Evolutionary conservation across 2,888 invertebrate species (phyloP).

Genomic region (Desoria tigrina): DNA sequence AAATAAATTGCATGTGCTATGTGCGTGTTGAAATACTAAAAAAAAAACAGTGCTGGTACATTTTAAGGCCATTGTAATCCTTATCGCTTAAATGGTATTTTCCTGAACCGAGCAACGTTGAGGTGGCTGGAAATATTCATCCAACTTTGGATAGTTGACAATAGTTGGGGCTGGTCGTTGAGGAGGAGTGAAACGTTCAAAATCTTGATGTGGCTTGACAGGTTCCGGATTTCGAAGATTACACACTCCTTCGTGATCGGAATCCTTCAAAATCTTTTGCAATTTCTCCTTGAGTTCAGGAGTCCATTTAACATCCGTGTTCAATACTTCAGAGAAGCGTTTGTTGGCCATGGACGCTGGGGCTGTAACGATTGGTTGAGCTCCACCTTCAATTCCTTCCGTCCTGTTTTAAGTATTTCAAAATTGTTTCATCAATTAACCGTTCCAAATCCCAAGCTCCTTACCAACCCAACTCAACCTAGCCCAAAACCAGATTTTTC

Average conservation of each 20-base stretch:
- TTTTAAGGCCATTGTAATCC: slow-evolving; percentile 2
- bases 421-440: not conserved
- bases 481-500: too few species aligned
- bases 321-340: slow-evolving; percentile 36
- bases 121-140: slow-evolving; percentile 27
- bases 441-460: too few species aligned
- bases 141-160: slow-evolving; percentile 33
- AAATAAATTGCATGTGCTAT: slow-evolving; percentile 11
- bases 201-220: slow-evolving; percentile 1
- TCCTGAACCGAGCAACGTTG: slow-evolving; percentile 26
- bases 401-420: slow-evolving; percentile 22
- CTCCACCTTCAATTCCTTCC: slow-evolving; percentile 35
- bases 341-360: slow-evolving; percentile 42
- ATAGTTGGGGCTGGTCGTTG: slow-evolving; percentile 17
- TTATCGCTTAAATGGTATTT: too few species aligned
- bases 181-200: slow-evolving; percentile 2
- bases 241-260: slow-evolving; percentile 38
- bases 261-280: slow-evolving; percentile 24
- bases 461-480: too few species aligned
- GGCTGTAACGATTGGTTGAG: slow-evolving; percentile 35
- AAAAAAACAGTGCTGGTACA: not conserved
- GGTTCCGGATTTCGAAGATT: slow-evolving; percentile 19
- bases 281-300: slow-evolving; percentile 29
- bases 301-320: slow-evolving; percentile 39
- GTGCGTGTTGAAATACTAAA: slow-evolving; percentile 13